Evolutionary conservation across 1,140 invertebrate genomes (phyloP).

Genomic region (Micrasema longulum): DNA sequence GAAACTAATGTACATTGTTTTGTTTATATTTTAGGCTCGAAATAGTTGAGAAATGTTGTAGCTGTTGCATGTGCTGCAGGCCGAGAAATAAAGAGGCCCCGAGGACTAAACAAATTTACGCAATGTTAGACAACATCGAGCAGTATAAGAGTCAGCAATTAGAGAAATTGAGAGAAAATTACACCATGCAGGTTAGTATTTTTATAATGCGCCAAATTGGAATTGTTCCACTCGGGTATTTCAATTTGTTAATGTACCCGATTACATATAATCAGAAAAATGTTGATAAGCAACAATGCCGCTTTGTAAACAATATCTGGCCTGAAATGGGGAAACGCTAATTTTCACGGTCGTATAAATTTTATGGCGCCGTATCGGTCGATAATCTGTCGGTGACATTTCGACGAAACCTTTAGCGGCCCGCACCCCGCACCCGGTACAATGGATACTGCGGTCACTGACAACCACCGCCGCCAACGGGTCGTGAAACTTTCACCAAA

Average conservation of each 20-base stretch:
- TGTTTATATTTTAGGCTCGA: slow-evolving; percentile 69
- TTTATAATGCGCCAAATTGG: no score
- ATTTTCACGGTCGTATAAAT: slow-evolving; percentile 26
- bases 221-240: no score
- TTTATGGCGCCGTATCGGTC: slow-evolving; percentile 35
- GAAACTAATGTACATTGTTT: not conserved
- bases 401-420: slow-evolving; percentile 1
- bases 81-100: slow-evolving; percentile 75
- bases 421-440: no score
- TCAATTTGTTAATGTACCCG: not conserved
- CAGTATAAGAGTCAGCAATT: slow-evolving; percentile 90
- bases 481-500: no score
- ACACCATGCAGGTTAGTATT: slow-evolving; percentile 84
- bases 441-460: no score
- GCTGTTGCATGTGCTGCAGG: slow-evolving; percentile 73
- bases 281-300: no score
- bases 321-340: slow-evolving; percentile 2
- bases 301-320: no score
- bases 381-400: slow-evolving; percentile 25
- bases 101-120: slow-evolving; percentile 83
- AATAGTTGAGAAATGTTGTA: slow-evolving; percentile 72
- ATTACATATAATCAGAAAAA: not conserved
- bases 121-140: slow-evolving; percentile 90
- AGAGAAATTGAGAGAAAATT: slow-evolving; percentile 90
- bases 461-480: no score